Evolutionary conservation across 2,797 vertebrate genomes (phyloP).

Genomic region (Numenius phaeopus): DNA sequence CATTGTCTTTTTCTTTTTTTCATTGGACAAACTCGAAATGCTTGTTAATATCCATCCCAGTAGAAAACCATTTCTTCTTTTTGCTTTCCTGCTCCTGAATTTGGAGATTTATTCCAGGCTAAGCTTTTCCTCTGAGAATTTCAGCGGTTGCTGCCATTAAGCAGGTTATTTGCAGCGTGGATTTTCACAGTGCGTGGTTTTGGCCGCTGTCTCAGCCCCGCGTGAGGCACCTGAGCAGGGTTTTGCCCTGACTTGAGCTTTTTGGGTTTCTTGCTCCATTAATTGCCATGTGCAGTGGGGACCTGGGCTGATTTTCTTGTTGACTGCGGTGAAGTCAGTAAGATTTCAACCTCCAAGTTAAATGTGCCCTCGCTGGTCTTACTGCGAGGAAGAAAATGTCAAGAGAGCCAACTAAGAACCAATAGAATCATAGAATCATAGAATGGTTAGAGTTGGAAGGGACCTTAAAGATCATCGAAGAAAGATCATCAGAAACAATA

Average conservation of each 20-base stretch:
- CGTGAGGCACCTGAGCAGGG: not conserved
- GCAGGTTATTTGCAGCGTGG: rapidly evolving
- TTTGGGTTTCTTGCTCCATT: rapidly evolving
- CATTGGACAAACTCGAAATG: not conserved
- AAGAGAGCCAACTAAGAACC: not conserved
- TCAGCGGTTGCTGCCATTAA: not conserved
- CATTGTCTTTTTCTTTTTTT: not conserved
- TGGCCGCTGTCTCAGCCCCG: rapidly evolving
- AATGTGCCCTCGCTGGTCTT: not conserved
- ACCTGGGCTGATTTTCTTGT: not conserved
- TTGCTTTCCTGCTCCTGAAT: not conserved
- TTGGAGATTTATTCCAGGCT: not conserved
- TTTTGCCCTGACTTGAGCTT: not conserved
- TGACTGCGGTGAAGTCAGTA: not conserved
- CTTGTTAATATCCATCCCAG: not conserved
- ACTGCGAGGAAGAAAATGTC: not conserved
- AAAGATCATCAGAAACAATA: not conserved
- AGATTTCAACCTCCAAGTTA: not conserved
- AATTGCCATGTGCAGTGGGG: rapidly evolving
- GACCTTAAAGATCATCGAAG: too few relatives aligned
- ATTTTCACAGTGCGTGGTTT: rapidly evolving
- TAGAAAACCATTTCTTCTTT: not conserved
- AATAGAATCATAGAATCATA: not conserved
- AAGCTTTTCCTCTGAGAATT: not conserved
- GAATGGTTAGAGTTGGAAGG: too few relatives aligned